These are phyloP conservation scores for Lycorma delicatula DNA, from an alignment of 1,140 invertebrate genomes.

Conservation along the genomic window DNA sequence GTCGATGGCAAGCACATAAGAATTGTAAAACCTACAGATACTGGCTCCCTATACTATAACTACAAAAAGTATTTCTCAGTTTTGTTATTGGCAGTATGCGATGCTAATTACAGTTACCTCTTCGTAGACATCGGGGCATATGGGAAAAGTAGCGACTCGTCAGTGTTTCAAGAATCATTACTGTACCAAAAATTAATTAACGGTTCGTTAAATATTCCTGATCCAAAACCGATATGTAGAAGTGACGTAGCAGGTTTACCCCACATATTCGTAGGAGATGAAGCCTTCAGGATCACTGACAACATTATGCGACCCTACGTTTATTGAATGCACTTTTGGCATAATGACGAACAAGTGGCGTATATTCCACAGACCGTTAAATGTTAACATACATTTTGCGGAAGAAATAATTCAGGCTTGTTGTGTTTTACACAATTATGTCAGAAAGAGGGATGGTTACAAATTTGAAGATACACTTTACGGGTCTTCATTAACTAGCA, in stretches of 20 bases:
- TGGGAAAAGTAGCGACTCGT: conserved; percentile 35
- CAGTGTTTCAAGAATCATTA: conserved; percentile 31
- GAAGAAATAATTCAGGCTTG: conserved; percentile 32
- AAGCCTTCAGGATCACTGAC: conserved; percentile 36
- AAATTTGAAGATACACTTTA: conserved; percentile 31
- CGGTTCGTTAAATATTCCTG: conserved; percentile 28
- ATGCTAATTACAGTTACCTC: conserved; percentile 38
- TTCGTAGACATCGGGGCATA: conserved; percentile 36
- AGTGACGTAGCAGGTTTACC: conserved; percentile 24
- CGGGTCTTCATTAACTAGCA: background rate
- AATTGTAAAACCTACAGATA: conserved; percentile 35
- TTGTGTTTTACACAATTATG: conserved; percentile 36
- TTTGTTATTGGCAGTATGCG: conserved; percentile 38
- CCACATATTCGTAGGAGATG: conserved; percentile 36
- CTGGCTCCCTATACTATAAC: conserved; percentile 37
- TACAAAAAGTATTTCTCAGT: conserved; percentile 39
- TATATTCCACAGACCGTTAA: conserved; percentile 34
- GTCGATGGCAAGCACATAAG: conserved; percentile 37
- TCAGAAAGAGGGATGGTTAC: conserved; percentile 32
- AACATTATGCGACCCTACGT: conserved; percentile 36
- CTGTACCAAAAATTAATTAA: conserved; percentile 26
- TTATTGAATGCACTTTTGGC: conserved; percentile 38
- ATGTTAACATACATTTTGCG: conserved; percentile 30
- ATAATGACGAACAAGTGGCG: conserved; percentile 36
- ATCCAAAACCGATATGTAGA: conserved; percentile 23